Evolutionary conservation across 1,140 invertebrate genomes (phyloP), one percentile per base, ranked within the genome.

Genomic region (Leptinotarsa texana): DNA sequence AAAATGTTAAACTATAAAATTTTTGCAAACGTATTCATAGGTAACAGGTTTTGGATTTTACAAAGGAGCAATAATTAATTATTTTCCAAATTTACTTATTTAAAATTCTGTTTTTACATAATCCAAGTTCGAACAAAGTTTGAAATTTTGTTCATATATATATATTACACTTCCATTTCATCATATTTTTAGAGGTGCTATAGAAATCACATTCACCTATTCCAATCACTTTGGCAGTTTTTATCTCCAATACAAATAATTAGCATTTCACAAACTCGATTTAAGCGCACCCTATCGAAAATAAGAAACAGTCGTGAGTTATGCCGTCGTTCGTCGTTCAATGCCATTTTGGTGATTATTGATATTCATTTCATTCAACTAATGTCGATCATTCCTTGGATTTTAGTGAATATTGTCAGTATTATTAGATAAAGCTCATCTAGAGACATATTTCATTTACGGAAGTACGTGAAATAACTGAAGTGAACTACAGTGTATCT

Each of bases 311-410:
- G 18, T 68, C 24, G 66, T 42, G 66, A 68, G 66, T 68, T 68
- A 68, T 68, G 66, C 66, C 66, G 66, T 68, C 24, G 63, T 65
- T 65, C 66, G 66, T 68, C 24, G 63, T 65, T 65, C 21, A 70
- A 57, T 70, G 69, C 69, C 69, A 70, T 70, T 70, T 70, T 70
- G 69, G 47, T 70, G 69, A 70, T 70, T 70, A 70, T 70, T 70
- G 69, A 70, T 70, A 61, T 70, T 70, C 63, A 33, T 65, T 22
- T 8, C 21, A 15, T 21, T 65, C 63, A 65, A 22, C 15, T 13
- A 24, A 22, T 21, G n/a, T 65, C 4, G 13, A 18, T 65, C 22
- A 22, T 4, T 65, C 22, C 13, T 5, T 24, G 27, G 18, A 33
- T 33, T 65, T 65, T 22, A 18, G n/a, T 15, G 51, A 57, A 57